Conservation (phyloP, 2,888 invertebrate genomes). For the Temnothorax rugatulus region DNA sequence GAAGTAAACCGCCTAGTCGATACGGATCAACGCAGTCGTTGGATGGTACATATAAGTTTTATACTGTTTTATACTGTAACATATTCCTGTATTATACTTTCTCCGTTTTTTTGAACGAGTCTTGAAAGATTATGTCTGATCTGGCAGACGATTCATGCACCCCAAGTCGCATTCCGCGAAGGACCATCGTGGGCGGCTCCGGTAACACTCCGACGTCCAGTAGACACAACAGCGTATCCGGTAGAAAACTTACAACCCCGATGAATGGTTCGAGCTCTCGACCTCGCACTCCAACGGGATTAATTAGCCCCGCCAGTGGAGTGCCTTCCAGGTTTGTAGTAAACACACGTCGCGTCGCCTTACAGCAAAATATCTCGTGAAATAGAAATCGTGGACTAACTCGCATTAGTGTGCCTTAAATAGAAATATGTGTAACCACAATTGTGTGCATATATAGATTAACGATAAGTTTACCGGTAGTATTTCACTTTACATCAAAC, state of each 20-base stretch:
- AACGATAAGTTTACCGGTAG: constrained; percentile 47
- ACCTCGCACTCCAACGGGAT: constrained; percentile 92
- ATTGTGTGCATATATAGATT: constrained; percentile 53
- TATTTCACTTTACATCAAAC: constrained; percentile 66
- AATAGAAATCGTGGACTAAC: constrained; percentile 62
- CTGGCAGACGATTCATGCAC: constrained; percentile 90
- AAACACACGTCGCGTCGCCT: not conserved
- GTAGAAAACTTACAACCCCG: constrained; percentile 88
- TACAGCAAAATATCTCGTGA: not conserved
- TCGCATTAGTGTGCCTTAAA: constrained; percentile 65
- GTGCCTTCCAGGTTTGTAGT: constrained; percentile 89
- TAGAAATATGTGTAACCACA: constrained; percentile 28
- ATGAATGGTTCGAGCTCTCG: constrained; percentile 89
- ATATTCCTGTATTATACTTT: not conserved
- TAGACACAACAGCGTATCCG: constrained; percentile 89
- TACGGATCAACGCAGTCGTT: constrained; percentile 97
- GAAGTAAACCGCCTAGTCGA: constrained; percentile 96
- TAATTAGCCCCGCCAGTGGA: constrained; percentile 91
- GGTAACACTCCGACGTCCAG: constrained; percentile 88
- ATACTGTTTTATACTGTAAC: too few species aligned
- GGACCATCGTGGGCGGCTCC: constrained; percentile 88
- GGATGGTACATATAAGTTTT: constrained; percentile 92
- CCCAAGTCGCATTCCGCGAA: constrained; percentile 93
- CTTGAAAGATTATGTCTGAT: not conserved
- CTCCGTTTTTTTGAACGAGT: too few species aligned